Evolutionary conservation across 2,113 vertebrate genomes (phyloP), one percentile per base, ranked within the genome.

Genomic region (Bostrychus sinensis): DNA sequence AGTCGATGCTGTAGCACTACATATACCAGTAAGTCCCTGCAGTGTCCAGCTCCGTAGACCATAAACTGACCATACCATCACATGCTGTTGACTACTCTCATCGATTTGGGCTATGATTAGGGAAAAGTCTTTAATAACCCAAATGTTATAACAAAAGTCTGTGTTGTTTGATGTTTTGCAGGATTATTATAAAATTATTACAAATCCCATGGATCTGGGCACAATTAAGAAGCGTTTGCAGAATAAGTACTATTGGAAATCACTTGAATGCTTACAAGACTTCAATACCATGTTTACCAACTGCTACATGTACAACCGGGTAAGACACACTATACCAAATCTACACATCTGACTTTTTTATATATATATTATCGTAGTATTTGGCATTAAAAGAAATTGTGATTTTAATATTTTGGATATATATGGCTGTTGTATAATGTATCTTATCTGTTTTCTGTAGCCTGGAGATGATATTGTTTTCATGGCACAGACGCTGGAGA

Each of bases 181-280:
- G 97, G 96, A 98, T 92, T 98, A 98, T 91, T 97, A 98, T 69
- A 85, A 80, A 60, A 94, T 98, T 60, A 93, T 98, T 42, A 95
- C 93, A 79, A 94, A 83, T 9, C 97, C 97, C 23, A 97, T 98
- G 96, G 97, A 98, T 56, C 85, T 98, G 68, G 88, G 80, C 78
- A 96, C 96, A 56, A 95, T 98, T 75, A 94, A 93, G 83, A 96
- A 93, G 72, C 91, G 96, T 13, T 92, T 98, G 69, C 94, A 96
- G 76, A 93, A 96, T 73, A 93, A 92, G 62, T 98, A 95, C 75
- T 98, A 98, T 72, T 90, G 86, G 70, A 91, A 92, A 63, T 94
- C 94, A 61, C 77, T 87, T 32, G 93, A 98, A 65, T 98, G 96
- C 60, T 84, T 97, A 43, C 89, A 94, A 69, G 95, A 98, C 83